Evolutionary conservation across 2,797 vertebrate species (phyloP).

Genomic region (Lagorchestes hirsutus): DNA sequence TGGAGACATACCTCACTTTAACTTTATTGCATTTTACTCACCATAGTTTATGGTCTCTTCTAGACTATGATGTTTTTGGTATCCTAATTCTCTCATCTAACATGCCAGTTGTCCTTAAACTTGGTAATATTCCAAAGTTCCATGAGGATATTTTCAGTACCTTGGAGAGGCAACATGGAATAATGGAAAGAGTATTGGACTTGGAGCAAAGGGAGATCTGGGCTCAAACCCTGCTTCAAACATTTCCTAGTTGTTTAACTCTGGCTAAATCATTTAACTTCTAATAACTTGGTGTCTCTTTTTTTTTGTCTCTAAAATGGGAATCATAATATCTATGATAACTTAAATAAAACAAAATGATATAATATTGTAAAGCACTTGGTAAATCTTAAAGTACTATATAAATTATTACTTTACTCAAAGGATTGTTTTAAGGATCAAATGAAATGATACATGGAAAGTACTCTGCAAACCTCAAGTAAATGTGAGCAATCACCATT

Average conservation of each 20-base stretch:
- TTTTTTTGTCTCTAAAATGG: neutral
- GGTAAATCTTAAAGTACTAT: neutral
- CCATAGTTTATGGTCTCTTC: neutral
- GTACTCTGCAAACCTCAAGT: neutral
- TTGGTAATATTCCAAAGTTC: neutral
- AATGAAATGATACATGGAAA: neutral
- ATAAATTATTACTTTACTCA: neutral
- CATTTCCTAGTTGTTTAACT: neutral
- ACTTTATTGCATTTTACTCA: neutral
- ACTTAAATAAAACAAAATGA: neutral
- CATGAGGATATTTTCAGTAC: neutral
- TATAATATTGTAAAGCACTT: neutral
- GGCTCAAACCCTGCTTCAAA: neutral
- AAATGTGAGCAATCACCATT: neutral
- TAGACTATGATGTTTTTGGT: neutral
- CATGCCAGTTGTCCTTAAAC: neutral
- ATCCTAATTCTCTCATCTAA: neutral
- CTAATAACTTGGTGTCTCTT: neutral
- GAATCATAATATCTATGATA: neutral
- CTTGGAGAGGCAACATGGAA: neutral
- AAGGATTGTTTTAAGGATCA: neutral
- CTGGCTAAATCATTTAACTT: neutral
- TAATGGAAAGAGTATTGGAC: neutral
- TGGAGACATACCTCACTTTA: neutral
- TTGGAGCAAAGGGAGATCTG: neutral